Percentiles rank a stretch among this genome's conserved stretches.
phyloP scores from a whole-genome alignment of 1,140 invertebrate species.

The Rhagoletis zephyria region DNA sequence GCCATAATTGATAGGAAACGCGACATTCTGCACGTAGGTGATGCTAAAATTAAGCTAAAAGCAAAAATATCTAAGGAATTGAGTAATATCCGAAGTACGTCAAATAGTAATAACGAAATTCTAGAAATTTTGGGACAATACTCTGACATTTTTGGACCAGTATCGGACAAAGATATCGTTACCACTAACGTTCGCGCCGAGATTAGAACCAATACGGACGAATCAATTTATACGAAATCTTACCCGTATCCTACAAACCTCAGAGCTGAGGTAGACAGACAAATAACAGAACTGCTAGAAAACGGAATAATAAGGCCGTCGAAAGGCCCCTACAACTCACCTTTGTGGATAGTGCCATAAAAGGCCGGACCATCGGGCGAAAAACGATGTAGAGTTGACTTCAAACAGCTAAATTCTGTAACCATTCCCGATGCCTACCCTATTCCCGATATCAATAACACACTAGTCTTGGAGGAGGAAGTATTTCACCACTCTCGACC shows the following conservation, averaged over 20 bases:
- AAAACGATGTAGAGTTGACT: slow-evolving; percentile 64
- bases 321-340: too few relatives aligned
- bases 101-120: neutral
- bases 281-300: neutral
- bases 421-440: slow-evolving; percentile 73
- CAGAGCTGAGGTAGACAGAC: slow-evolving; percentile 17
- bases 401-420: slow-evolving; percentile 61
- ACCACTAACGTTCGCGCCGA: too few relatives aligned
- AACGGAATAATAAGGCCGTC: too few relatives aligned
- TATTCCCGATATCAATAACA: slow-evolving; percentile 74
- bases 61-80: neutral
- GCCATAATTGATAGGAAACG: too few relatives aligned
- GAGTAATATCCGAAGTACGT: slow-evolving; percentile 21
- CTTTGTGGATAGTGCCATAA: too few relatives aligned
- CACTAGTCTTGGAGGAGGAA: slow-evolving; percentile 69
- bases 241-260: neutral
- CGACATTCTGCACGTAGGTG: too few relatives aligned
- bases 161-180: too few relatives aligned
- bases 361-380: slow-evolving; percentile 52
- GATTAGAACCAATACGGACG: too few relatives aligned
- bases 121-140: too few relatives aligned
- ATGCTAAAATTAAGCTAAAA: too few relatives aligned
- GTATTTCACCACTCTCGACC: slow-evolving; percentile 74
- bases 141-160: too few relatives aligned
- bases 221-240: too few relatives aligned